Evolutionary conservation across 1,140 invertebrate species (phyloP), one percentile per base, ranked within the genome.

Genomic region (Drosophila tristis): DNA sequence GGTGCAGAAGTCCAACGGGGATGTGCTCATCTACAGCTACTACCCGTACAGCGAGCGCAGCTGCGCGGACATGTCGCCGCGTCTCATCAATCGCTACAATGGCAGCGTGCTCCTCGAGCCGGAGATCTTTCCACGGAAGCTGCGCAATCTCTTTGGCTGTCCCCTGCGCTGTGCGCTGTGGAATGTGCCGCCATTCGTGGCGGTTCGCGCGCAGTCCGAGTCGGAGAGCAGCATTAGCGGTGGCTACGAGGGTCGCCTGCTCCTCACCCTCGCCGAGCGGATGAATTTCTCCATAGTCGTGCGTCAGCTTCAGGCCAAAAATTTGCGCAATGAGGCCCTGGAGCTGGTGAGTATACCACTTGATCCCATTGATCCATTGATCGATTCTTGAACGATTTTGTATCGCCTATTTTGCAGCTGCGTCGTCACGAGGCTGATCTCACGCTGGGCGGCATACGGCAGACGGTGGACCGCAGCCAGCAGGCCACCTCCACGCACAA

Each of bases 11-110:
- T 57, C 90, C 2, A 72, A 58, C 6, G 90, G 90, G 2, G 86
- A 91, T 2, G 79, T 91, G 16, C 62, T 71, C 5, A 25, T 91
- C 16, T 91, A 81, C 29, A 91, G 81, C 2, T 91, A 91, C 48
- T 71, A 68, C 53, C 90, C 90, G 0, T 91, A 63, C 11, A 66
- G 68, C 0, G 50, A 44, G 1, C 13, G 53, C 0, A 68, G 65
- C 4, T 91, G 90, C 5, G 20, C 44, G 0, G 44, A 81, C 4
- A 53, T 72, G 44, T 60, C 61, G 20, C 86, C 82, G 2, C 48
- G 60, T 31, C 65, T 85, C 1, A 87, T 90, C 47, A 91, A 91
- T 74, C 74, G 70, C 23, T 91, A 85, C 31, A 75, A 90, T 35
- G 86, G 82, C 2, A 71, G 63, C 15, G 54, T 23, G 0, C 42